Evolutionary conservation across 2,888 invertebrate genomes (phyloP).

Genomic region (Parelbella ahira): DNA sequence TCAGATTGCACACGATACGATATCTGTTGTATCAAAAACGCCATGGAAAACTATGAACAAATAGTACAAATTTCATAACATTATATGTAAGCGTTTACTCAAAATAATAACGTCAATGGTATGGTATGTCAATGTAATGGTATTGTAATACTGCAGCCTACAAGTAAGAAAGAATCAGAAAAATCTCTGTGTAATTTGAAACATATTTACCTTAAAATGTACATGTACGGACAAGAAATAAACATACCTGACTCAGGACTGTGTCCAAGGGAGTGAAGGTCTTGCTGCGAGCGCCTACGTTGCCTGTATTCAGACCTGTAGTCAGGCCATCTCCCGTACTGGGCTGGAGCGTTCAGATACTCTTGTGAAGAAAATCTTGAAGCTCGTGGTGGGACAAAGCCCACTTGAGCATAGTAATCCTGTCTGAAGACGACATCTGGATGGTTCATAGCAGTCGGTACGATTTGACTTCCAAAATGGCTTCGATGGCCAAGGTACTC

Average conservation of each 20-base stretch:
- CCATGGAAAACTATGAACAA: too few relatives aligned
- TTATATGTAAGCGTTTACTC: too few relatives aligned
- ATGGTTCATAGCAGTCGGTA: conserved; percentile 60
- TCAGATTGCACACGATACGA: too few relatives aligned
- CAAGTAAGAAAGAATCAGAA: too few relatives aligned
- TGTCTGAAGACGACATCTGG: conserved; percentile 73
- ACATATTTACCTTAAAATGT: too few relatives aligned
- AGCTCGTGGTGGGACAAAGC: conserved; percentile 63
- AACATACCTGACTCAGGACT: conserved; percentile 69
- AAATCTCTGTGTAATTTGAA: too few relatives aligned
- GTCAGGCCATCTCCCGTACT: conserved; percentile 69
- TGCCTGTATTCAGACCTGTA: conserved; percentile 68
- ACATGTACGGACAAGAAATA: too few relatives aligned
- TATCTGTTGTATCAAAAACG: too few relatives aligned
- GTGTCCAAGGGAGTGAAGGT: conserved; percentile 67
- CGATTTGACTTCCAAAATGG: conserved; percentile 65
- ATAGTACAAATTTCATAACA: too few relatives aligned
- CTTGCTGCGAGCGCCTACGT: conserved; percentile 72
- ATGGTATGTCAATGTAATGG: too few relatives aligned
- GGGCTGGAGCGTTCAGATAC: conserved; percentile 67
- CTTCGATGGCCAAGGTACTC: conserved; percentile 64
- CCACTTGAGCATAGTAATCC: conserved; percentile 64
- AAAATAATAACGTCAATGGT: too few relatives aligned
- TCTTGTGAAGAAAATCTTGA: conserved; percentile 74
- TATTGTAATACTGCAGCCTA: too few relatives aligned